phyloP scores from a whole-genome alignment of 2,113 vertebrate species.

The Ictalurus punctatus region DNA sequence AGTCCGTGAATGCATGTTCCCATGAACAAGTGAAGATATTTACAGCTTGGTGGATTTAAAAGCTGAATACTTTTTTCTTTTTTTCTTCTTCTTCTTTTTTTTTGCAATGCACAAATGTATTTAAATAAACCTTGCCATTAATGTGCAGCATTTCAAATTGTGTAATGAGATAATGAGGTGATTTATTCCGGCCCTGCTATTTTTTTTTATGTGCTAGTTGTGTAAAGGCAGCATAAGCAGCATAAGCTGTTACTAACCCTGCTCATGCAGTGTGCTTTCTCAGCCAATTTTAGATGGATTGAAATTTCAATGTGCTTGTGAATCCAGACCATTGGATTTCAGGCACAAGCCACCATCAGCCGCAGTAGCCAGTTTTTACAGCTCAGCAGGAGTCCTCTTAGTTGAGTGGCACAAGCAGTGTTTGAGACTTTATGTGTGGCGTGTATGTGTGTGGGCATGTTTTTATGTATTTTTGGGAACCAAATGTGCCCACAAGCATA shows the following conservation, averaged over 20 bases:
- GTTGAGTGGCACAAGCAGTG: slow-evolving; percentile 46
- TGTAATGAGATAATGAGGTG: slow-evolving; percentile 7
- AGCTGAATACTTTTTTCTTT: neutral
- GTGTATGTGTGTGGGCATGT: slow-evolving; percentile 27
- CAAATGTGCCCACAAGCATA: neutral
- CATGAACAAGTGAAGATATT: neutral
- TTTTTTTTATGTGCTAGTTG: slow-evolving; percentile 29
- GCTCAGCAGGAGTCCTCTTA: slow-evolving; percentile 51
- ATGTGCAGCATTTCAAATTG: slow-evolving; percentile 12
- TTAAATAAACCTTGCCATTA: slow-evolving; percentile 18
- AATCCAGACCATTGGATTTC: slow-evolving; percentile 50
- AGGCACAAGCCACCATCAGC: slow-evolving; percentile 43
- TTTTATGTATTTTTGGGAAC: neutral
- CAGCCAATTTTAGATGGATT: slow-evolving; percentile 41
- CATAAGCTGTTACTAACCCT: slow-evolving; percentile 8
- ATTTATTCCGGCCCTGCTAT: neutral
- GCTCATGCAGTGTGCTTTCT: slow-evolving; percentile 24
- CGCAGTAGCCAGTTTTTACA: slow-evolving; percentile 43
- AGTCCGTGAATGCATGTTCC: slow-evolving; percentile 24
- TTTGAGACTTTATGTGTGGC: slow-evolving; percentile 41
- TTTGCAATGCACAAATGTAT: neutral
- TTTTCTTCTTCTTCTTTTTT: neutral
- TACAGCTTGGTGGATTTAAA: neutral
- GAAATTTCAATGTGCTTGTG: slow-evolving; percentile 50
- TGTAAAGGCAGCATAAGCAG: slow-evolving; percentile 38